Conservation (phyloP, 2,113 vertebrate species). For the Peromyscus polionotus region DNA sequence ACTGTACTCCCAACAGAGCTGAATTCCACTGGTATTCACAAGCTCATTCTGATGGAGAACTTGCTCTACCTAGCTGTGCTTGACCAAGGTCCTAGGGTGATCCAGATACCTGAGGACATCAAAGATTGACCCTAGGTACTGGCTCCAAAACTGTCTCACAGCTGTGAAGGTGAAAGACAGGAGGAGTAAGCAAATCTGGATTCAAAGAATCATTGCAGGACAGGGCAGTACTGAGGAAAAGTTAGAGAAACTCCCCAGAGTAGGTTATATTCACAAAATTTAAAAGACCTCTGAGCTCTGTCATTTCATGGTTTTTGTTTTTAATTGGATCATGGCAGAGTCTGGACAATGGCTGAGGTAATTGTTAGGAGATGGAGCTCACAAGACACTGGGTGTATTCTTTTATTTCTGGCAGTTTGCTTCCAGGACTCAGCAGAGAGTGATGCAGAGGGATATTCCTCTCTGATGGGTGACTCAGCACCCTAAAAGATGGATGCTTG, state of each 20-base stretch:
- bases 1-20: neutral
- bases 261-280: no score
- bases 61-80: neutral
- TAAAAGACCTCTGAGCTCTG: neutral
- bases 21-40: neutral
- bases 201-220: neutral
- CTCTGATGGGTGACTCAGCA: neutral
- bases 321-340: rapidly evolving
- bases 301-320: no score
- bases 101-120: neutral
- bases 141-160: neutral
- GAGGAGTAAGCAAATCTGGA: neutral
- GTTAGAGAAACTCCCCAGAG: neutral
- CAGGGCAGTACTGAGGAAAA: no score
- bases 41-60: neutral
- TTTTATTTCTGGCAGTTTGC: neutral
- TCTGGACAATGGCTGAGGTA: neutral
- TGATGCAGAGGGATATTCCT: neutral
- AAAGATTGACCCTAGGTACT: neutral
- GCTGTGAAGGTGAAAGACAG: neutral
- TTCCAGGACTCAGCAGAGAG: neutral
- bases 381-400: neutral
- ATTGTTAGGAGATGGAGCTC: neutral
- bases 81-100: neutral
- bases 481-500: neutral